A percentile compares a stretch with the other conserved stretches of the same genome.
These are phyloP conservation scores for Chironex yamaguchii DNA, from an alignment of 30 jellyfish, hydroid and myxozoan genomes.

Conservation along the genomic window DNA sequence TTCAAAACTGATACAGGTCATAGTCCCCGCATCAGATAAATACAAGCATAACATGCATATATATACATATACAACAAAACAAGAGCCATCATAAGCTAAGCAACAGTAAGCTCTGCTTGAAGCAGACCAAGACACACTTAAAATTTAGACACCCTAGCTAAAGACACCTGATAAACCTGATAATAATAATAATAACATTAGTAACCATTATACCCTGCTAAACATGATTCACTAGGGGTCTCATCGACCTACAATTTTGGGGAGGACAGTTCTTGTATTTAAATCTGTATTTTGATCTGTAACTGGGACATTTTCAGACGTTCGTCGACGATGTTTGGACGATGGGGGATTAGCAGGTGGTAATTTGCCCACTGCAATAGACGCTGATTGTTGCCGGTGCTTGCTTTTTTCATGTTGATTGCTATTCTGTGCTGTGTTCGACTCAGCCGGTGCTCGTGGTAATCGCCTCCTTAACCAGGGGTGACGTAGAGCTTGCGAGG, in stretches of 20 bases:
- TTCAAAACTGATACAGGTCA: too few relatives aligned
- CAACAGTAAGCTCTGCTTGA: too few relatives aligned
- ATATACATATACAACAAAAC: too few relatives aligned
- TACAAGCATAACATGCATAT: too few relatives aligned
- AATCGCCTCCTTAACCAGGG: constrained; percentile 92
- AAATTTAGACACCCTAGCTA: too few relatives aligned
- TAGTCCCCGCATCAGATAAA: too few relatives aligned
- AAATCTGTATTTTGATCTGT: constrained; percentile 80
- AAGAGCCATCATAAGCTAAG: too few relatives aligned
- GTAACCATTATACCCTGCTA: too few relatives aligned
- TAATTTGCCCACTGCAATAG: constrained; percentile 70
- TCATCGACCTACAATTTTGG: constrained; percentile 92
- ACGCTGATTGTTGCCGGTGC: constrained; percentile 90
- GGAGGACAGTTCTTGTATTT: constrained; percentile 87
- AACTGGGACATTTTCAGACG: constrained; percentile 79
- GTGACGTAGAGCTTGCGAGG: constrained; percentile 92
- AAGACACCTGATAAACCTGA: too few relatives aligned
- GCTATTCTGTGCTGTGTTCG: constrained; percentile 39
- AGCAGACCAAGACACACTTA: too few relatives aligned
- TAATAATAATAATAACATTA: too few relatives aligned
- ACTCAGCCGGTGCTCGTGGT: constrained; percentile 94
- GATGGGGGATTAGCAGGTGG: constrained; percentile 93
- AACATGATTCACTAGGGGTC: too few relatives aligned
- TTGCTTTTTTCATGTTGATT: constrained; percentile 71
- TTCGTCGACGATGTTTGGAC: constrained; percentile 84